Evolutionary conservation across 2,113 vertebrate genomes (phyloP), one percentile per base, ranked within the genome.

Genomic region (Zosterops borbonicus): DNA sequence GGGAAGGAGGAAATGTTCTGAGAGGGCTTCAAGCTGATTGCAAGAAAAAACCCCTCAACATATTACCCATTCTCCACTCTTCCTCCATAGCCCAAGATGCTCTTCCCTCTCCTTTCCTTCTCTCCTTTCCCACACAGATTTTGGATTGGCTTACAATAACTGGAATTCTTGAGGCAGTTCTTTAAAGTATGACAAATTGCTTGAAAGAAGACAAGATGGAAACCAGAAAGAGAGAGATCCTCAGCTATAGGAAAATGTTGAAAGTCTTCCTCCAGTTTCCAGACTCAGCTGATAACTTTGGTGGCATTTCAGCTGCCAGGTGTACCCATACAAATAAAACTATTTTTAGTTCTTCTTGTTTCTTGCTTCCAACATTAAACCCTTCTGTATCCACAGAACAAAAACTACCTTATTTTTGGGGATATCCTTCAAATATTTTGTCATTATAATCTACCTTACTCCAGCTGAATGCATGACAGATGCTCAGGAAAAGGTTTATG

Each of bases 171-270:
- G 28, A 91, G 27, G 25, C 33, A 67, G 56, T 14, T 85, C 47
- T 52, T 95, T 78, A 63, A 41, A 33, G 22, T 28, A 83, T 20
- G 46, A 80, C 7, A 1, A 87, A 74, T 24, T 86, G 35, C 52
- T 81, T 60, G 56, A 93, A 63, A 89, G 83, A 81, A 83, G 46
- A 37, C n/a, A 62, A n/a, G n/a, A 63, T 35, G 15, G 37, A 85
- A 95, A 78, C 22, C 37, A 88, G 50, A 78, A 71, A 81, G 22
- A 70, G 18, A 52, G 15, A 50, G 23, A 77, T n/a, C 3, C 2
- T 10, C 47, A 81, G 29, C 15, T 29, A 24, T 11, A 28, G 7
- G 35, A 83, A 83, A 77, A 80, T 49, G 12, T n/a, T 58, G 7
- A 47, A 41, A 59, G 63, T 77, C 35, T 65, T 29, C 19, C 12